Percentiles rank a stretch among this genome's conserved stretches.
Conservation (phyloP, 2,797 vertebrate genomes). For the Arnoldichthys spilopterus region DNA sequence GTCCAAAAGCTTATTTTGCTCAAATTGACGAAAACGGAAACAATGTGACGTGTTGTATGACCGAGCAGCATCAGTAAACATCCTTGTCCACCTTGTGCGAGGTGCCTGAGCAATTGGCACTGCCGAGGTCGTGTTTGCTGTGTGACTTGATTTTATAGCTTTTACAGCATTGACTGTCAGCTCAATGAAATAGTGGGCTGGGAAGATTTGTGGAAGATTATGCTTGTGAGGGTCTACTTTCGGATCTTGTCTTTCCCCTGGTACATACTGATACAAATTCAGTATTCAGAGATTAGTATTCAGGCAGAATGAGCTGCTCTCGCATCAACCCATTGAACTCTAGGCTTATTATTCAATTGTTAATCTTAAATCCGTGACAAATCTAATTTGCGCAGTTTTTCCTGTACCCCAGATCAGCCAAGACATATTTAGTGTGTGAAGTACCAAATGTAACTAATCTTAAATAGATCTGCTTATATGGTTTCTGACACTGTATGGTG, state of each 20-base stretch:
- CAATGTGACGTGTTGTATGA: neutral
- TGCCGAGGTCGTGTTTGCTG: neutral
- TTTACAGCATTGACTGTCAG: neutral
- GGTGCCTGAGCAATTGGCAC: neutral
- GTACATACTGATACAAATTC: no score
- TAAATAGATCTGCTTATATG: neutral
- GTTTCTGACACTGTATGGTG: neutral
- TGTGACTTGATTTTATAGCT: neutral
- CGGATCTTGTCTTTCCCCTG: no score
- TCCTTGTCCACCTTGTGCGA: constrained; percentile 1
- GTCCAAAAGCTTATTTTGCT: neutral
- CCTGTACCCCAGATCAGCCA: neutral
- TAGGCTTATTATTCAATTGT: no score
- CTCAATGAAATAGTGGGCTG: neutral
- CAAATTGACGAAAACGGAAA: neutral
- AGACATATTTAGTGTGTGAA: neutral
- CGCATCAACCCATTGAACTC: no score
- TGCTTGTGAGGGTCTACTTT: no score
- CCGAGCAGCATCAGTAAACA: neutral
- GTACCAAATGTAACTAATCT: neutral
- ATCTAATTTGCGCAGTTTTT: no score
- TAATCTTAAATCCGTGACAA: no score
- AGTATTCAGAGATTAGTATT: no score
- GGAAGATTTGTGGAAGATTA: no score
- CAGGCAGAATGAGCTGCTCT: no score